Evolutionary conservation across 2,797 vertebrate genomes (phyloP), one percentile per base, ranked within the genome.

Genomic region (Anguilla marmorata): DNA sequence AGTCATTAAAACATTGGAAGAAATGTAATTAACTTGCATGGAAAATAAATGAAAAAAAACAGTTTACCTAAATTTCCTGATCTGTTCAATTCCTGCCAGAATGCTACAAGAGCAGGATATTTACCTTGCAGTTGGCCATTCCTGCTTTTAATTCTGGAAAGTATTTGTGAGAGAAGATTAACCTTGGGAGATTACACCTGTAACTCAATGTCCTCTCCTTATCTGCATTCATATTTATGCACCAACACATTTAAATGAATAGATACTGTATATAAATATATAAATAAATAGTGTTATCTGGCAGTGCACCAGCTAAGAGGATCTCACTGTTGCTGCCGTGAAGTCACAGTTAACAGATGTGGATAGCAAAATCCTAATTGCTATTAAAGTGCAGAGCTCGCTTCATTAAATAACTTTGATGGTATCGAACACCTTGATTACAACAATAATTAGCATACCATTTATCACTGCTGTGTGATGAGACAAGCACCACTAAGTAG

Each of bases 381-480:
- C 45, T 48, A 80, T 80, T 80, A 80, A 45, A 80, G 37, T 80
- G 76, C 76, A 1, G 45, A 21, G 19, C 76, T 80, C 21, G 24
- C 76, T 9, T 80, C 41, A 80, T 80, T 80, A 48, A 80, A 76
- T 48, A 80, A 45, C 76, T 82, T 82, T 82, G 79, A 82, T 50
- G 79, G 79, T 82, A 82, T 82, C 79, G 21, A 50, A 50, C 79
- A 48, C 41, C 79, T 82, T 82, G 79, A 82, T 82, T 82, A 48
- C 45, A n/a, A 50, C 45, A 50, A 45, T 82, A 82, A 82, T 82
- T 82, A 48, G 21, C 79, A 82, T 82, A 50, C 19, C 41, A 48
- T 82, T 50, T 82, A 5, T 45, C 45, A 50, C 21, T 21, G 4
- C 79, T 82, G 21, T 82, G 79, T 82, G 79, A 82, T 50, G 41